Evolutionary conservation across 2,888 invertebrate species (phyloP), one percentile per base, ranked within the genome.

Genomic region (Hedychridium roseum): DNA sequence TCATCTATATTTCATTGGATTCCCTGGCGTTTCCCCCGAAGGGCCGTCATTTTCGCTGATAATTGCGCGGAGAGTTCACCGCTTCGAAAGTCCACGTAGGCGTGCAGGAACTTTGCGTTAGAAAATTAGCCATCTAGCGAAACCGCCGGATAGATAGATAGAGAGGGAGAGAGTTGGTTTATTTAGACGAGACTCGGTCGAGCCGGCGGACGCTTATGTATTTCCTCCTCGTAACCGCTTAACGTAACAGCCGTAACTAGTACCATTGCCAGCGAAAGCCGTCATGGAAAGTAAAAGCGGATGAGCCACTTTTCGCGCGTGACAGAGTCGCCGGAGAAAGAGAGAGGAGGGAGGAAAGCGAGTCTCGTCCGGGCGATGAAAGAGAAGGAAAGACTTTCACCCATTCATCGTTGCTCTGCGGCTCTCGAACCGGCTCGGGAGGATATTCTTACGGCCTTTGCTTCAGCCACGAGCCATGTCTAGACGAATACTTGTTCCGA

Each of bases 261-360:
- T 76, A 72, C 71, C 76, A 77, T 76, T 76, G 76, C 77, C 75
- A 77, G 74, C 63, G 76, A 74, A 73, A 74, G 75, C 63, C 57
- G 56, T 44, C 43, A 45, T 62, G 68, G 72, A 75, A 76, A 76
- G 75, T 75, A 73, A 74, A 70, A 73, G 70, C 69, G 61, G 64
- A 56, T 65, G 70, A 64, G 67, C 68, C 56, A 69, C 71, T 72
- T 75, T 73, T 67, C 71, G 68, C 68, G 53, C 55, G 57, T 50
- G 54, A 57, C 53, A n/a, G 57, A 44, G 39, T 27, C 21, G 21
- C n/a, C 3, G 15, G 18, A 30, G 35, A 35, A 46, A 26, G 35
- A 46, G 23, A 42, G 49, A 28, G 16, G 26, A 37, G 9, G 36
- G 17, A 40, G 32, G 27, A 4, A 14, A 30, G 26, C 14, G 5